phyloP scores from a whole-genome alignment of 1,140 invertebrate genomes.

The Drosophila busckii region DNA sequence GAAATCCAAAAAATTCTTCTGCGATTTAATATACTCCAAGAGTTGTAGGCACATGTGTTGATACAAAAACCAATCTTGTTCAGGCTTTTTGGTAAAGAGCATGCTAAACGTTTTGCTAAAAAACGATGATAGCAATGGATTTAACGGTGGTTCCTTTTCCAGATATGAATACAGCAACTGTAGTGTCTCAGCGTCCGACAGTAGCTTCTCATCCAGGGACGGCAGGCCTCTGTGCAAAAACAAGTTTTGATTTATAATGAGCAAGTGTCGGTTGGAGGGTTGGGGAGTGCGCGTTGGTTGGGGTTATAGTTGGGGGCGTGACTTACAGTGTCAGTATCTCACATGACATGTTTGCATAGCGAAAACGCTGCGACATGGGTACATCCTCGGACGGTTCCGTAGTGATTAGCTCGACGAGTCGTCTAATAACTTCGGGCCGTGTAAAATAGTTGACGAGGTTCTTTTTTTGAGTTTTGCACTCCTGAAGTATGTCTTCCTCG shows the following conservation, averaged over 20 bases:
- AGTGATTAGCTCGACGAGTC: conserved; percentile 91
- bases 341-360: conserved; percentile 95
- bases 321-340: conserved; percentile 89
- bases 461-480: conserved; percentile 96
- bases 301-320: neutral
- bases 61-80: conserved; percentile 93
- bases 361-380: conserved; percentile 89
- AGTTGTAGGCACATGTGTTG: conserved; percentile 93
- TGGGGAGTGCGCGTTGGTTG: neutral
- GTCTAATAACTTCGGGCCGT: conserved; percentile 89
- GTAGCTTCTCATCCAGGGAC: conserved; percentile 90
- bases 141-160: conserved; percentile 90
- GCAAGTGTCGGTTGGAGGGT: neutral
- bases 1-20: conserved; percentile 90
- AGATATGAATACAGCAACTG: conserved; percentile 93
- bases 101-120: conserved; percentile 96
- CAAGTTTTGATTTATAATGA: neutral
- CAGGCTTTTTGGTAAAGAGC: conserved; percentile 87
- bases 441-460: conserved; percentile 92
- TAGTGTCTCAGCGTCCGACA: conserved; percentile 87
- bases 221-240: conserved; percentile 85
- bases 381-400: conserved; percentile 89
- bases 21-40: conserved; percentile 92
- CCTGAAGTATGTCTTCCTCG: conserved; percentile 96
- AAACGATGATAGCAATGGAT: conserved; percentile 96